These are phyloP conservation scores for Mamestra brassicae DNA, from an alignment of 2,888 invertebrate species.

Conservation along the genomic window DNA sequence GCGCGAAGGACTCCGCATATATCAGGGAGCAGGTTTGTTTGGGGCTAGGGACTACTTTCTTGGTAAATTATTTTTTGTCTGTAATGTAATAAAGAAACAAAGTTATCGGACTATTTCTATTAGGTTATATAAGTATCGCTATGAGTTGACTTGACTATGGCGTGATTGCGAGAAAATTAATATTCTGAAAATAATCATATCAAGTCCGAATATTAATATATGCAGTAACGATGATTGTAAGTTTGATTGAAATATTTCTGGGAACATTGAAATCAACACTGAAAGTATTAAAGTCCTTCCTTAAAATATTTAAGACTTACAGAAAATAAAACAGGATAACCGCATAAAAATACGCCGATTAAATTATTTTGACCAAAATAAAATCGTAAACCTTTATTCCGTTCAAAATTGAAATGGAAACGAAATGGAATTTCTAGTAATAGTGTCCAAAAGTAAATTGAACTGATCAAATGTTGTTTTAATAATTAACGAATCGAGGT, in stretches of 20 bases:
- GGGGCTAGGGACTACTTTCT: conserved; percentile 2
- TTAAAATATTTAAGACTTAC: background rate
- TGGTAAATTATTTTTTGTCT: conserved; percentile 4
- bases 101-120: background rate
- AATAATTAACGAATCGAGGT: conserved; percentile 67
- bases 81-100: background rate
- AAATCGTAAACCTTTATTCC: conserved; percentile 69
- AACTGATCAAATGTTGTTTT: conserved; percentile 75
- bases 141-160: no score
- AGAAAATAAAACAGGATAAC: background rate
- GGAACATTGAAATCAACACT: background rate
- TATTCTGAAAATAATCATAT: no score
- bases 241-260: background rate
- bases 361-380: conserved; percentile 63
- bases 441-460: conserved; percentile 75
- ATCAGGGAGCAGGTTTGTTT: conserved; percentile 51
- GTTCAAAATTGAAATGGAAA: conserved; percentile 72
- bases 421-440: conserved; percentile 74
- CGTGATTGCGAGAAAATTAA: no score
- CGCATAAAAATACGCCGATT: conserved; percentile 32
- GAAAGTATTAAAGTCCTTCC: background rate
- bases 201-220: no score
- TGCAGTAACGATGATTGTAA: no score
- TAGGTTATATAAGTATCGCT: background rate
- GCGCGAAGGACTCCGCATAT: conserved; percentile 57